Evolutionary conservation across 2,888 invertebrate genomes (phyloP).

Genomic region (Acanthosepion esculentum): DNA sequence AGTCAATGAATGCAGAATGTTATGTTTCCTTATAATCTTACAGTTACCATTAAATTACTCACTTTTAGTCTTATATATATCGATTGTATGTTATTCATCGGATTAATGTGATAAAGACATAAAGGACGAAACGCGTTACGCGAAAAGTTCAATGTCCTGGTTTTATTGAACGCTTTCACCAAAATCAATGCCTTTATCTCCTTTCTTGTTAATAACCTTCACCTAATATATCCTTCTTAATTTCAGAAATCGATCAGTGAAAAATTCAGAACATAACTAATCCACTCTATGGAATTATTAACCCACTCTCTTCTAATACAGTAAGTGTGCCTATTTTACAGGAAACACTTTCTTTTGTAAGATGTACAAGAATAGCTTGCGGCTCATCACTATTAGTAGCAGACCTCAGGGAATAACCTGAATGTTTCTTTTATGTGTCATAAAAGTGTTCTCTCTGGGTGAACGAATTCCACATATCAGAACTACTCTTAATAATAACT

Average conservation of each 20-base stretch:
- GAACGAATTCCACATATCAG: background rate
- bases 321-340: background rate
- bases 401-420: background rate
- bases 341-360: background rate
- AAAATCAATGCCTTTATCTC: too few species aligned
- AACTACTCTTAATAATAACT: too few species aligned
- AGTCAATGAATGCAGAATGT: too few species aligned
- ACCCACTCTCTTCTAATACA: background rate
- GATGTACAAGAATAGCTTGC: background rate
- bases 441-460: too few species aligned
- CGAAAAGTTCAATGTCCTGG: too few species aligned
- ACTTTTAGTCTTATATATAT: too few species aligned
- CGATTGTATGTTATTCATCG: too few species aligned
- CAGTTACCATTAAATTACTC: too few species aligned
- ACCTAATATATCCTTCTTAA: background rate
- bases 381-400: background rate
- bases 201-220: background rate
- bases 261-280: background rate
- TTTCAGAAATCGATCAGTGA: background rate
- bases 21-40: too few species aligned
- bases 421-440: background rate
- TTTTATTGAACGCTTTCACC: too few species aligned
- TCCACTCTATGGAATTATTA: background rate
- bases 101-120: too few species aligned
- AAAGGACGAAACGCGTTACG: too few species aligned